Evolutionary conservation across 30 jellyfish, hydroid and myxozoan genomes (phyloP), one percentile per base, ranked within the genome.

Genomic region (Rhopilema esculentum): DNA sequence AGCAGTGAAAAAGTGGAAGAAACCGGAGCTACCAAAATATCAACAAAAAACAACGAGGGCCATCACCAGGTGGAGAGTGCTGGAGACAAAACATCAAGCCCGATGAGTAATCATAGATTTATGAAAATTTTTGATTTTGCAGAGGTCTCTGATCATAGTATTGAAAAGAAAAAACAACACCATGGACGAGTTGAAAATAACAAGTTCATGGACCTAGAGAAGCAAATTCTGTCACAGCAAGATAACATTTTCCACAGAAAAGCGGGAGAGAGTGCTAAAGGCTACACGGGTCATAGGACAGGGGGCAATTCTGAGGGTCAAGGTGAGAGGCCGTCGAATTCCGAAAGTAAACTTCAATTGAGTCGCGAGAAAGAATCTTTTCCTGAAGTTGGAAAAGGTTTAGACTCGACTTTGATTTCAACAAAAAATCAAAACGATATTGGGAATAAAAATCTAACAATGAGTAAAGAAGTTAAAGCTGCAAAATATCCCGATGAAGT

Each of bases 91-190:
- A 64, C 16, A 4, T 29, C 49, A 19, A 40, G 84, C 70, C 21
- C 26, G 8, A 33, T 23, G 16, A 31, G 40, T 33, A 79, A 75
- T n/a, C 32, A 51, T 69, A 50, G 30, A 20, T 75, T 85, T 27
- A 27, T 74, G 75, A 74, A 85, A 48, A 19, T 74, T 4, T 72
- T 85, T 22, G 87, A 72, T 16, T 71, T 33, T 77, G 76, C 93
- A 23, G 91, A 83, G 17, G 57, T 68, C 24, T 40, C 78, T 4
- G 85, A 69, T 51, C 85, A 83, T 52, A 27, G 69, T 27, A 57
- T 83, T 15, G 85, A 71, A 33, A 83, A 50, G 71, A 52, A 83
- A 67, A 83, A 83, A 16, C 91, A 69, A 1, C 29, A n/a, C 51
- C 84, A 68, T 2, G 85, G 77, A 25, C 40, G 61, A 66, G 31